These are phyloP conservation scores for Tachina fera DNA, from an alignment of 2,888 invertebrate genomes.

Conservation along the genomic window DNA sequence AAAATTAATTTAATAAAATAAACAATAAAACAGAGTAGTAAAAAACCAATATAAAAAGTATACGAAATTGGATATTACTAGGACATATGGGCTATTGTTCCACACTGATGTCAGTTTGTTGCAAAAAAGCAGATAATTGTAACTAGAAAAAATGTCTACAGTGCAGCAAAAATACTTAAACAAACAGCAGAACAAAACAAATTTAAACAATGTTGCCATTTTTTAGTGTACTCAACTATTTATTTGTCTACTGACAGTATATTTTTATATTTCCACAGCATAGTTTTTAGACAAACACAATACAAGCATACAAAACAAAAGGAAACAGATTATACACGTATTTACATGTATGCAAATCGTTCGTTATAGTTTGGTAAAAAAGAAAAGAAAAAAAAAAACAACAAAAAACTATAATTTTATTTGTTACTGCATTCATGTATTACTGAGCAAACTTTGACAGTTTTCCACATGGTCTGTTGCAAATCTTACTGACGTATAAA, in stretches of 20 bases:
- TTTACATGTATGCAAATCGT: background rate
- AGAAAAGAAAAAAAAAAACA: background rate
- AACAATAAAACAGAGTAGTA: background rate
- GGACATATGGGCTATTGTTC: constrained; percentile 30
- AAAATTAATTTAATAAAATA: constrained; percentile 23
- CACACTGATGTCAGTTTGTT: constrained; percentile 19
- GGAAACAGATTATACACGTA: background rate
- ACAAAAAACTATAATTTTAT: background rate
- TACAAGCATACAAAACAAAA: constrained; percentile 23
- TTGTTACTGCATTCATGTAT: background rate
- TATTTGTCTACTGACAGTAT: constrained; percentile 35
- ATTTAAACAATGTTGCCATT: constrained; percentile 46
- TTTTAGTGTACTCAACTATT: constrained; percentile 66
- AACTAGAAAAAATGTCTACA: background rate
- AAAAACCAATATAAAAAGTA: background rate
- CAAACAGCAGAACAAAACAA: constrained; percentile 14
- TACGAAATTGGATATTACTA: constrained; percentile 25
- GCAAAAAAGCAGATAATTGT: background rate
- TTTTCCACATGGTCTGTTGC: background rate
- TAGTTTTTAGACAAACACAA: constrained; percentile 49
- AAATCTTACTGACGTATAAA: background rate
- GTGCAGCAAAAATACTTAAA: background rate
- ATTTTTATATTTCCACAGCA: constrained; percentile 39
- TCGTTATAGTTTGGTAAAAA: background rate
- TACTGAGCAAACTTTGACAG: background rate